A percentile compares a stretch with the other conserved stretches of the same genome.
Evolutionary conservation across 2,888 invertebrate genomes (phyloP).

Genomic region (Gnatocerus cornutus): DNA sequence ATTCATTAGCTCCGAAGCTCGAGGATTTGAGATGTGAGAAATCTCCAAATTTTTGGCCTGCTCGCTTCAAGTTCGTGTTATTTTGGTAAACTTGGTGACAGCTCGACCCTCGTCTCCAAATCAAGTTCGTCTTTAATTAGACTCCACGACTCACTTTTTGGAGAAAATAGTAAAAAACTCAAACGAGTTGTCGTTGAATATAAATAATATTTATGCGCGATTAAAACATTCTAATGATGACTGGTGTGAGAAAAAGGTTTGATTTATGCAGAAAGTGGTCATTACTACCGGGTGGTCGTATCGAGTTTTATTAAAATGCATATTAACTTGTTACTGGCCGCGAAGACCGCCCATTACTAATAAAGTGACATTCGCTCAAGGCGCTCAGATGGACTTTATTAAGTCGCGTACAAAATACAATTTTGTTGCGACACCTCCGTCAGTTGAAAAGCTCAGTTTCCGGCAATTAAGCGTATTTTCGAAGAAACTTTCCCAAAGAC

Average conservation of each 20-base stretch:
- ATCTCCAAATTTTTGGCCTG: too few species aligned
- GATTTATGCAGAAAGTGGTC: constrained; percentile 69
- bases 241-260: constrained; percentile 69
- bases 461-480: constrained; percentile 28
- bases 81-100: background rate
- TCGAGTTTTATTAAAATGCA: constrained; percentile 71
- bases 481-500: constrained; percentile 44
- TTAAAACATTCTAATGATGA: constrained; percentile 65
- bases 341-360: constrained; percentile 69
- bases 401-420: constrained; percentile 45
- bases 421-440: constrained; percentile 12
- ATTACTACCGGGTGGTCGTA: constrained; percentile 71
- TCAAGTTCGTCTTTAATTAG: constrained; percentile 12
- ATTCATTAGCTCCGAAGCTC: too few species aligned
- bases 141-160: constrained; percentile 10
- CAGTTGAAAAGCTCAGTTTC: constrained; percentile 3
- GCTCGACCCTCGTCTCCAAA: constrained; percentile 15
- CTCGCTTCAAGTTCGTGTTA: too few species aligned
- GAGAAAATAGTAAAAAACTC: constrained; percentile 24
- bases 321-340: constrained; percentile 71
- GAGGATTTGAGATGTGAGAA: too few species aligned
- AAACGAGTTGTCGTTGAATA: constrained; percentile 40
- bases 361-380: constrained; percentile 69
- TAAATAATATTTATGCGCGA: constrained; percentile 59
- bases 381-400: constrained; percentile 54